A percentile compares a stretch with the other conserved stretches of the same genome.
Evolutionary conservation across 1,140 invertebrate genomes (phyloP).

Genomic region (Euglossa dilemma): DNA sequence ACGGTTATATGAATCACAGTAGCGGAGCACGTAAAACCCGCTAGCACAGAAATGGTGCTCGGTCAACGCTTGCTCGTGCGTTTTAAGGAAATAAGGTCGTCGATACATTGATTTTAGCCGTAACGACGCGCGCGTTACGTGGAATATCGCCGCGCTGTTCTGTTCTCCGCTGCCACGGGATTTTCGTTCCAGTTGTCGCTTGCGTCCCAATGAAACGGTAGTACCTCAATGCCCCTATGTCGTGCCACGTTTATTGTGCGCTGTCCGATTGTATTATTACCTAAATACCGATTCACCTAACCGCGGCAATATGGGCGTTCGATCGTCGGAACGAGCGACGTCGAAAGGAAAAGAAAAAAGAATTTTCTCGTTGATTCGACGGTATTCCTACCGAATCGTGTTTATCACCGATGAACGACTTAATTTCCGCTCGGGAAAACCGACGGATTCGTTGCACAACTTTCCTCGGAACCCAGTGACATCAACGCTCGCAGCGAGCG

Average conservation of each 20-base stretch:
- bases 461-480: conserved; percentile 43
- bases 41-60: conserved; percentile 63
- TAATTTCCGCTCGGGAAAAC: background rate
- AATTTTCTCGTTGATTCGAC: too few species aligned
- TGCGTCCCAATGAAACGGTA: conserved; percentile 5
- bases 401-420: background rate
- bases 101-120: conserved; percentile 65
- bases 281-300: background rate
- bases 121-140: conserved; percentile 45
- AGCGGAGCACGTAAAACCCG: conserved; percentile 59
- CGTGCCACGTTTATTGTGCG: background rate
- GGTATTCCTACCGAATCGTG: background rate
- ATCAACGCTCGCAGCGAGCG: conserved; percentile 46
- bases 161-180: background rate
- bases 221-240: background rate
- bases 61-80: conserved; percentile 58
- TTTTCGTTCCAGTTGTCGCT: conserved; percentile 47
- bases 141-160: conserved; percentile 46
- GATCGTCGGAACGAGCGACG: background rate
- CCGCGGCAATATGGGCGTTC: too few species aligned
- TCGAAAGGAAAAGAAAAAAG: too few species aligned
- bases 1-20: conserved; percentile 55
- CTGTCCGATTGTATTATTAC: background rate
- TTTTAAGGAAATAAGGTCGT: conserved; percentile 68
- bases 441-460: conserved; percentile 5